Percentiles rank a stretch among this genome's conserved stretches.
Conservation (phyloP, 2,797 vertebrate genomes). For the Luscinia megarhynchos region DNA sequence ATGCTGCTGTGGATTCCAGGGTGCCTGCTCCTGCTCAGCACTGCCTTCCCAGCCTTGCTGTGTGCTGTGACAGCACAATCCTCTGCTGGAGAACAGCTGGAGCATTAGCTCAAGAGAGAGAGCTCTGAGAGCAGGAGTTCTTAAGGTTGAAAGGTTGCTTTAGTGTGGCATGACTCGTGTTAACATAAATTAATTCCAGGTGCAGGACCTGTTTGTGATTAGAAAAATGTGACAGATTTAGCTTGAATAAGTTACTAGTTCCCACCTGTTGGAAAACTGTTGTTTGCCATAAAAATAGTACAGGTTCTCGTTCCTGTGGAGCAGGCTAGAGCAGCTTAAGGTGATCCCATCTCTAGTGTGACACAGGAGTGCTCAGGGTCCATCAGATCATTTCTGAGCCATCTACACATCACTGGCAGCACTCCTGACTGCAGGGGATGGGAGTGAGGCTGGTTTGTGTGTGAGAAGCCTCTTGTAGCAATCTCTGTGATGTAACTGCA, state of each 20-base stretch:
- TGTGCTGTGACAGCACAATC: too few species aligned
- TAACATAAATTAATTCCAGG: not conserved
- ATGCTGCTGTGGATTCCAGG: not conserved
- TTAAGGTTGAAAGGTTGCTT: not conserved
- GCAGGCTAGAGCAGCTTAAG: not conserved
- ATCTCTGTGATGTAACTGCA: too few species aligned
- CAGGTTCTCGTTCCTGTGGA: not conserved
- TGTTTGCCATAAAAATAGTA: not conserved
- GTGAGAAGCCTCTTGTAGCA: not conserved
- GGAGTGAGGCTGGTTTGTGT: rapidly evolving
- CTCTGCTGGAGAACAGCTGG: not conserved
- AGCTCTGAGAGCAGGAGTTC: not conserved
- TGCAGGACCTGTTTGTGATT: not conserved
- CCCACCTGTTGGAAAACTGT: constrained; percentile 17
- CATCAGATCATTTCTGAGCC: not conserved
- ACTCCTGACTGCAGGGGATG: too few species aligned
- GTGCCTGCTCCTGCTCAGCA: not conserved
- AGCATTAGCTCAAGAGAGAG: not conserved
- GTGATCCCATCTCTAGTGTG: not conserved
- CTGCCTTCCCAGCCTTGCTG: not conserved
- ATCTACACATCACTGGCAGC: rapidly evolving
- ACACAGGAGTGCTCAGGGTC: not conserved
- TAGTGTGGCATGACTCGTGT: not conserved
- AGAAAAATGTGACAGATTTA: not conserved
- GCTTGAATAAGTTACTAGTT: not conserved